A percentile compares a stretch with the other conserved stretches of the same genome.
phyloP scores from a whole-genome alignment of 2,888 invertebrate species.

The Drosophila fulvimacula region DNA sequence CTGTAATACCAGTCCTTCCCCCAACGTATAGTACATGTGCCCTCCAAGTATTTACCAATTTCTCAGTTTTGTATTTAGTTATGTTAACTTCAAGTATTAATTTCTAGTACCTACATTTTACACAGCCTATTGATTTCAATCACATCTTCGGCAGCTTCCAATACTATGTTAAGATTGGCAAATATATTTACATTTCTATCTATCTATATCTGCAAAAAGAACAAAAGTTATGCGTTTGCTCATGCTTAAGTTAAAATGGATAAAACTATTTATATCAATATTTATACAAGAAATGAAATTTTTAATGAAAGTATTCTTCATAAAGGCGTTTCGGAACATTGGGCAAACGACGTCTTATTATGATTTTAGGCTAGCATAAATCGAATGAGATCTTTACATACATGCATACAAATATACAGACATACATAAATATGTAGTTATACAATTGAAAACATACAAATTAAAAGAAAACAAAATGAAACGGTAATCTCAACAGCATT shows the following conservation, averaged over 20 bases:
- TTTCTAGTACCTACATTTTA: slow-evolving; percentile 29
- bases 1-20: slow-evolving; percentile 31
- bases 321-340: slow-evolving; percentile 4
- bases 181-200: slow-evolving; percentile 28
- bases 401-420: slow-evolving; percentile 53
- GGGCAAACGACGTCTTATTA: slow-evolving; percentile 10
- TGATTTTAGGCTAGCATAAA: slow-evolving; percentile 45
- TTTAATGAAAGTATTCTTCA: background rate
- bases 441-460: slow-evolving; percentile 53
- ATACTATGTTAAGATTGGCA: slow-evolving; percentile 40
- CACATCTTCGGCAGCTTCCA: slow-evolving; percentile 61
- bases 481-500: slow-evolving; percentile 66
- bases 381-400: slow-evolving; percentile 59
- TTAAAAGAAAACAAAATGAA: slow-evolving; percentile 24
- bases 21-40: slow-evolving; percentile 29
- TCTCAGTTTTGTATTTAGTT: slow-evolving; percentile 18
- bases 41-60: slow-evolving; percentile 65
- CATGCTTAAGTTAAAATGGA: slow-evolving; percentile 7
- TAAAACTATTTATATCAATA: slow-evolving; percentile 1
- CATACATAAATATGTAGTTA: slow-evolving; percentile 61
- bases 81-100: slow-evolving; percentile 64
- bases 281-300: background rate
- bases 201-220: slow-evolving; percentile 20
- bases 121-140: slow-evolving; percentile 35
- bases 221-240: slow-evolving; percentile 15